Percentiles rank a stretch among this genome's conserved stretches.
Evolutionary conservation across 2,797 vertebrate genomes (phyloP).

Genomic region (Agapornis canus): DNA sequence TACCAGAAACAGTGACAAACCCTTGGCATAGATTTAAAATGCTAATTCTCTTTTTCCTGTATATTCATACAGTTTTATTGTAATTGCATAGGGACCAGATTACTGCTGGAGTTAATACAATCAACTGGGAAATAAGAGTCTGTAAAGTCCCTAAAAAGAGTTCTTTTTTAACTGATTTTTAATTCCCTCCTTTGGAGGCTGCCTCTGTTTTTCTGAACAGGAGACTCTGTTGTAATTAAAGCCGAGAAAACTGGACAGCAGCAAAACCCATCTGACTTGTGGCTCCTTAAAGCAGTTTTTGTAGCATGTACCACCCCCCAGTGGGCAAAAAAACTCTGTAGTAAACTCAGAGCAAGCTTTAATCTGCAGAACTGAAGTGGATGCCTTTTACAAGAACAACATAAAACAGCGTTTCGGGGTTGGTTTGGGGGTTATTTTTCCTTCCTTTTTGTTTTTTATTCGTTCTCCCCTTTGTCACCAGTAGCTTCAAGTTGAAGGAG

Average conservation of each 20-base stretch:
- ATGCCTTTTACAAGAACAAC: not conserved
- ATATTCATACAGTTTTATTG: not conserved
- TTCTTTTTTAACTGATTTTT: not conserved
- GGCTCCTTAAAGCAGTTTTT: conserved; percentile 79
- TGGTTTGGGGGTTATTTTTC: not conserved
- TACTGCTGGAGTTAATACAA: conserved; percentile 46
- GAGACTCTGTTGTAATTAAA: conserved; percentile 87
- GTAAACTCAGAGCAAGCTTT: conserved; percentile 82
- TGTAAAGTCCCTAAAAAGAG: conserved; percentile 57
- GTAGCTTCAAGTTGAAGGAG: not conserved
- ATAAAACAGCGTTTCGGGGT: not conserved
- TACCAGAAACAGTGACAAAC: conserved; percentile 13
- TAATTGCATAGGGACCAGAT: conserved; percentile 28
- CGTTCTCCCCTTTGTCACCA: not conserved
- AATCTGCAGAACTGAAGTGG: conserved; percentile 11
- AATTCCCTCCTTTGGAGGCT: conserved; percentile 66
- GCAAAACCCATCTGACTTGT: conserved; percentile 77
- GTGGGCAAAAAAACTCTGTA: conserved; percentile 93
- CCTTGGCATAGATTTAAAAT: conserved; percentile 13
- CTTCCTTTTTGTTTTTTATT: not conserved
- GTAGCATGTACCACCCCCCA: conserved; percentile 96
- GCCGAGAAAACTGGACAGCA: conserved; percentile 78
- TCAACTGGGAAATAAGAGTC: conserved; percentile 52
- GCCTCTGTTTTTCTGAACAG: conserved; percentile 78
- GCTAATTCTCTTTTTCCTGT: not conserved